phyloP scores from a whole-genome alignment of 2,797 vertebrate species.

The Eulemur mongoz region DNA sequence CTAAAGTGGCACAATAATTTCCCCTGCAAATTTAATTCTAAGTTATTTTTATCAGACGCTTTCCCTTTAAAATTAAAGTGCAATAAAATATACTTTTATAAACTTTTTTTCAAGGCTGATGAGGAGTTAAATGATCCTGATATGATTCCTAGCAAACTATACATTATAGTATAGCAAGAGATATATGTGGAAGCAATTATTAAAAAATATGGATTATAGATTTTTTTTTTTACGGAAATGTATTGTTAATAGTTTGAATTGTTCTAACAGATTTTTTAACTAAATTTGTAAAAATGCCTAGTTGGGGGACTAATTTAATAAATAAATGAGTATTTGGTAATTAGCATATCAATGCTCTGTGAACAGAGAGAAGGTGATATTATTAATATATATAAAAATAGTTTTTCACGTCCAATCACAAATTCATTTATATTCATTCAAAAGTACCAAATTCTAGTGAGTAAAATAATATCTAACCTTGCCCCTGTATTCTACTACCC shows the following conservation, averaged over 20 bases:
- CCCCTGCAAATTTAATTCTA: neutral
- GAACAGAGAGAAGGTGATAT: neutral
- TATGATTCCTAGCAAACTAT: neutral
- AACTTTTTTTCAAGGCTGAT: neutral
- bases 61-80: neutral
- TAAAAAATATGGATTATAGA: neutral
- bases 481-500: neutral
- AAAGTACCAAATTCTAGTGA: neutral
- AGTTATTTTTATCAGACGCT: neutral
- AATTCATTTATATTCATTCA: neutral
- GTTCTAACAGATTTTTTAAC: neutral
- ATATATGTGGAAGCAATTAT: neutral
- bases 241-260: neutral
- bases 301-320: neutral
- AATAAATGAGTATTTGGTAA: neutral
- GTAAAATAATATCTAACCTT: neutral
- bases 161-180: neutral
- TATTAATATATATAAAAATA: neutral
- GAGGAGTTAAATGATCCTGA: neutral
- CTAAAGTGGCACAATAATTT: neutral
- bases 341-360: neutral
- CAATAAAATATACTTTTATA: neutral
- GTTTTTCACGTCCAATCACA: neutral
- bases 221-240: neutral
- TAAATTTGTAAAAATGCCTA: neutral